Conservation (phyloP, 2,113 vertebrate genomes). For the Corynorhinus townsendii region DNA sequence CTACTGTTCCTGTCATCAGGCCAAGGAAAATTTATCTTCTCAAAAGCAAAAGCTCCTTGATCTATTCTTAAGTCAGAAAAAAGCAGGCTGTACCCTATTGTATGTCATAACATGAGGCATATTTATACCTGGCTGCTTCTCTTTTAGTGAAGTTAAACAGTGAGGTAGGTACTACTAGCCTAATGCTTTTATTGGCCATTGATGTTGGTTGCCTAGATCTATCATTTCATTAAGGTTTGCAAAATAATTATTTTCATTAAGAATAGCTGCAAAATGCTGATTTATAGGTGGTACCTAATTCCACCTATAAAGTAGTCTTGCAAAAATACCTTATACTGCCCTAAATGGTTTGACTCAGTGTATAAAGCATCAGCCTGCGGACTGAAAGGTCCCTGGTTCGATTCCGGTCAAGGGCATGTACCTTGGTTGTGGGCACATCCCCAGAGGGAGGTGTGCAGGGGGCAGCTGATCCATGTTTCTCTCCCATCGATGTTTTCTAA, state of each 20-base stretch:
- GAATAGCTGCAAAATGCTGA: background rate
- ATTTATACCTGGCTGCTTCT: background rate
- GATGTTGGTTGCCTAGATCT: background rate
- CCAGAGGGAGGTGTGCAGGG: too few relatives aligned
- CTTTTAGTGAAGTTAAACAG: background rate
- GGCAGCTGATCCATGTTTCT: too few relatives aligned
- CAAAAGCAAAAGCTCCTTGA: conserved; percentile 9
- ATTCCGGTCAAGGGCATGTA: too few relatives aligned
- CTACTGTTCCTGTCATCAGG: background rate
- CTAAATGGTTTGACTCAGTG: too few relatives aligned
- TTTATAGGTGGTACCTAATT: background rate
- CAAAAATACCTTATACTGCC: background rate
- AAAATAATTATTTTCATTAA: conserved; percentile 18
- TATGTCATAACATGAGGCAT: background rate
- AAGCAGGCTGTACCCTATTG: background rate
- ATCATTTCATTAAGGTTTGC: background rate
- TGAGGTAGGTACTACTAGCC: background rate
- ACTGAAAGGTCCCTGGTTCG: too few relatives aligned
- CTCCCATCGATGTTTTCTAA: too few relatives aligned
- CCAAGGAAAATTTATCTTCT: background rate
- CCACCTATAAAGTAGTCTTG: background rate
- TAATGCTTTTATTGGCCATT: background rate
- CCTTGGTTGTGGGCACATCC: too few relatives aligned
- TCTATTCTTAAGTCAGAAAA: background rate
- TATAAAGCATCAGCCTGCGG: too few relatives aligned